These are phyloP conservation scores for Saiga tatarica DNA, from an alignment of 2,113 vertebrate species.

Conservation along the genomic window DNA sequence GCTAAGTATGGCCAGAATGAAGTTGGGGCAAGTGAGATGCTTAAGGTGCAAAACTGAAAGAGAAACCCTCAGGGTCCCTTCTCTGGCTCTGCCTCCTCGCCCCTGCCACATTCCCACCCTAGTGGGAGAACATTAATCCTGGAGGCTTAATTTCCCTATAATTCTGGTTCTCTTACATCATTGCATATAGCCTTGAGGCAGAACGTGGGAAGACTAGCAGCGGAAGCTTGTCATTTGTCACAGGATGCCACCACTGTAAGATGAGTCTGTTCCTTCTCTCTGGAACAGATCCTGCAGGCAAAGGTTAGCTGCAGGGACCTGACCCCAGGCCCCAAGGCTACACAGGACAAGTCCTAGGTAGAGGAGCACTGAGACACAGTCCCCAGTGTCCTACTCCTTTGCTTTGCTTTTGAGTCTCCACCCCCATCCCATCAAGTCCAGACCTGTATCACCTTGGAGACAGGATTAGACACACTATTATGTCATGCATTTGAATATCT, in stretches of 20 bases:
- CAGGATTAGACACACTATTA: background rate
- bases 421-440: background rate
- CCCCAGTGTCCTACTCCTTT: background rate
- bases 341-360: background rate
- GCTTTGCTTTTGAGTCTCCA: background rate
- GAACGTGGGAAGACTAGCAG: background rate
- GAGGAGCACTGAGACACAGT: background rate
- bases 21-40: no score
- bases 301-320: background rate
- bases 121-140: background rate
- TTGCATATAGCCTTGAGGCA: background rate
- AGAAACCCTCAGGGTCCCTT: background rate
- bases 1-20: background rate
- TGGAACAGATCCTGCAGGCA: background rate
- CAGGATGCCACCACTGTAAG: background rate
- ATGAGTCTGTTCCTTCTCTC: background rate
- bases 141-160: background rate
- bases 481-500: background rate
- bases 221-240: background rate
- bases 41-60: background rate
- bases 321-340: background rate
- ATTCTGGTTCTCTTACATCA: background rate
- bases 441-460: background rate
- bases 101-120: background rate
- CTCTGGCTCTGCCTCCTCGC: background rate